A percentile compares a stretch with the other conserved stretches of the same genome.
These are phyloP conservation scores for Dasypogon diadema DNA, from an alignment of 2,888 invertebrate species.

Conservation along the genomic window DNA sequence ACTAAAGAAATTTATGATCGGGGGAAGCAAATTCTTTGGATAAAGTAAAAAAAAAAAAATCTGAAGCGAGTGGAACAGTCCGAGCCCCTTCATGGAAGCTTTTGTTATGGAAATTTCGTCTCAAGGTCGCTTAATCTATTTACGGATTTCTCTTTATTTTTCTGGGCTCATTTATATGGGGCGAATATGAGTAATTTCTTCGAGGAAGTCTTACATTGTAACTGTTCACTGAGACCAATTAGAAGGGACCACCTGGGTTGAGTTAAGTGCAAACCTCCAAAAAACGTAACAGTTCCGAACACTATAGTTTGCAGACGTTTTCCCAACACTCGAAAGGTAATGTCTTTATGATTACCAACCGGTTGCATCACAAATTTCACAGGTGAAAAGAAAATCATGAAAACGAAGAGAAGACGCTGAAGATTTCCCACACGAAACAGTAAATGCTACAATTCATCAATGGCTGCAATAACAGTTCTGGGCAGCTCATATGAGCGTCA, in stretches of 20 bases:
- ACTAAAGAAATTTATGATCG: not conserved
- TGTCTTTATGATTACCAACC: not conserved
- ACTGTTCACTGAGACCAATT: not conserved
- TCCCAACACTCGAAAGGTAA: not conserved
- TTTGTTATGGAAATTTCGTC: slow-evolving; percentile 3
- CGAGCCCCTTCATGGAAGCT: not conserved
- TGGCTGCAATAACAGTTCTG: not conserved
- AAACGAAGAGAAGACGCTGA: not conserved
- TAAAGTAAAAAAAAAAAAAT: not conserved
- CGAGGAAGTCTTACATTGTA: not conserved
- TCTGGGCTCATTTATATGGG: not conserved
- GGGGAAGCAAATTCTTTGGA: not conserved
- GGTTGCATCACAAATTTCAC: not conserved
- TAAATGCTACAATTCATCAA: slow-evolving; percentile 7
- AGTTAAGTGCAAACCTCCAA: not conserved
- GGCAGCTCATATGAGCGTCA: not conserved
- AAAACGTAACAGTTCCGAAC: not conserved
- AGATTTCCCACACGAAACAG: slow-evolving; percentile 29
- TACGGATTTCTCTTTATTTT: not conserved
- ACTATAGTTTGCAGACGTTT: not conserved
- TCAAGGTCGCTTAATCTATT: not conserved
- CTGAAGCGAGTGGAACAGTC: not conserved
- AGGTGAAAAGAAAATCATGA: slow-evolving; percentile 3
- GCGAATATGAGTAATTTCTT: not conserved
- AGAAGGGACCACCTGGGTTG: not conserved